A percentile compares a stretch with the other conserved stretches of the same genome.
Evolutionary conservation across 2,113 vertebrate species (phyloP).

Genomic region (Clupea harengus): DNA sequence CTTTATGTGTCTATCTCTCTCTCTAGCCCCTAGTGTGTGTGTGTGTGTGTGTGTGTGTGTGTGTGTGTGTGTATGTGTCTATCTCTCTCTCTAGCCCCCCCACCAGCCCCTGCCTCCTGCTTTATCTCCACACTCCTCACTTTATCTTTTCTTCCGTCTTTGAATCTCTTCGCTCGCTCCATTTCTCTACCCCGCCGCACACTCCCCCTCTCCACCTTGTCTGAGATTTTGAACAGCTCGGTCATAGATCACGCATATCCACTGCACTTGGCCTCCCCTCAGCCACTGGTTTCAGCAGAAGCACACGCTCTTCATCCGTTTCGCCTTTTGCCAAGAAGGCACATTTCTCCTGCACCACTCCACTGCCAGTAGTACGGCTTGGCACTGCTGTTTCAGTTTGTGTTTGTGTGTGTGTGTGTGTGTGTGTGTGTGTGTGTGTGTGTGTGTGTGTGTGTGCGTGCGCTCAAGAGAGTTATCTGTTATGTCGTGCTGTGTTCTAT

Average conservation of each 20-base stretch:
- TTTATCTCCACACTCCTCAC: slow-evolving; percentile 18
- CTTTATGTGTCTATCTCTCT: slow-evolving; percentile 38
- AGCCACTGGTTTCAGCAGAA: slow-evolving; percentile 17
- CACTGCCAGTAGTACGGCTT: not conserved
- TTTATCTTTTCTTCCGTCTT: slow-evolving; percentile 21
- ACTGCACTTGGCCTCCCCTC: slow-evolving; percentile 17
- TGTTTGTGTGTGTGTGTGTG: not conserved
- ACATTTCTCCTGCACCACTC: slow-evolving; percentile 23
- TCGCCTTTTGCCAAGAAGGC: not conserved
- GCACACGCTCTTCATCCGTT: not conserved
- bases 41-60: too few species aligned
- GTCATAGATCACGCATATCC: slow-evolving; percentile 38
- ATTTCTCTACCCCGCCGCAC: slow-evolving; percentile 19
- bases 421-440: not conserved
- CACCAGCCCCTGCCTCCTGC: slow-evolving; percentile 38
- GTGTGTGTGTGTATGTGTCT: too few species aligned
- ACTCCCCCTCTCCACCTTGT: slow-evolving; percentile 30
- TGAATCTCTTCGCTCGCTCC: not conserved
- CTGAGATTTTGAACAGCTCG: slow-evolving; percentile 33
- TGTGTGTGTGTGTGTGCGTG: not conserved
- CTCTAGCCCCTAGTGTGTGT: too few species aligned
- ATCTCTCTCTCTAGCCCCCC: slow-evolving; percentile 39
- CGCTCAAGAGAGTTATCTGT: not conserved
- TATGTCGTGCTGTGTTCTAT: not conserved
- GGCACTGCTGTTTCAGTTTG: not conserved